Percentiles rank a stretch among this genome's conserved stretches.
Conservation (phyloP, 2,113 vertebrate genomes). For the Cryptomyrus ogoouensis region DNA sequence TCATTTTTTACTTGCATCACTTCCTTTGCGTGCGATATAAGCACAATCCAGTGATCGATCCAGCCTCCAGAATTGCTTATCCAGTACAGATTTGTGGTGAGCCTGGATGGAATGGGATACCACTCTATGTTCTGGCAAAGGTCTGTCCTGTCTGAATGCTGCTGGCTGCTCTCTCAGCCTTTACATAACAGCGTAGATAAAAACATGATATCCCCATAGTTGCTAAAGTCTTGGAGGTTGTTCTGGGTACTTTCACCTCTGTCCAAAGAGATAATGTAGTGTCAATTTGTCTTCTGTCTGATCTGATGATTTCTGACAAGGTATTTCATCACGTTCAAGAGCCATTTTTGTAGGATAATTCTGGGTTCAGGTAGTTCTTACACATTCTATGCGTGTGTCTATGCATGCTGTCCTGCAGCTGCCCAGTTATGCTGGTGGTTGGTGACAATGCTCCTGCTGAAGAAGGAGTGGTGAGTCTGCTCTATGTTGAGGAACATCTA, state of each 20-base stretch:
- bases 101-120: background rate
- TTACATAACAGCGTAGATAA: background rate
- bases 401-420: conserved; percentile 56
- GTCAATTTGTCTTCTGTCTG: background rate
- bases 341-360: background rate
- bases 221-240: background rate
- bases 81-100: background rate
- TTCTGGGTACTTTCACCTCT: background rate
- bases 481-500: background rate
- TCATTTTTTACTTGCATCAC: background rate
- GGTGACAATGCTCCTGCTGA: conserved; percentile 89
- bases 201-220: background rate
- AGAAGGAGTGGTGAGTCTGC: conserved; percentile 85
- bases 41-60: background rate
- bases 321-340: background rate
- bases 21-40: background rate
- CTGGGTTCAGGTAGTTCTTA: background rate
- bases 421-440: conserved; percentile 91
- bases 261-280: background rate
- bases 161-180: background rate
- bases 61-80: background rate
- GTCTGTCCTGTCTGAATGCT: background rate
- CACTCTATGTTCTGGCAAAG: background rate
- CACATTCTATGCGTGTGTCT: background rate
- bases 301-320: background rate